A percentile compares a stretch with the other conserved stretches of the same genome.
phyloP scores from a whole-genome alignment of 2,797 vertebrate species.

The Orientallactaga sibirica region DNA sequence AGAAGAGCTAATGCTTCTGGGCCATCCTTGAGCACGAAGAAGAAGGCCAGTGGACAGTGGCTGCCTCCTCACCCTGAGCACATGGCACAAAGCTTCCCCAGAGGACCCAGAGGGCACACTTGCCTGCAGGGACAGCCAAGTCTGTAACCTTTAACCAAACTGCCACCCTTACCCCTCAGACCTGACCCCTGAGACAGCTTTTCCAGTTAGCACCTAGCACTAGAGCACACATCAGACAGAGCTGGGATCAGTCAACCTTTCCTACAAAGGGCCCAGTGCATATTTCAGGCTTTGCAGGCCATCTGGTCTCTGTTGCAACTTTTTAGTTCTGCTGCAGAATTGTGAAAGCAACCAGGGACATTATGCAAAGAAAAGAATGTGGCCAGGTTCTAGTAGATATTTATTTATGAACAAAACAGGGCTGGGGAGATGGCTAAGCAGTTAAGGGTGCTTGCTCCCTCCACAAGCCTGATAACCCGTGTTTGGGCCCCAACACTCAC shows the following conservation, averaged over 20 bases:
- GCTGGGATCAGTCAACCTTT: background rate
- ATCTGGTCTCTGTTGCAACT: background rate
- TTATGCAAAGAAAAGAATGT: constrained; percentile 8
- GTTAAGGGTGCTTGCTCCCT: no score
- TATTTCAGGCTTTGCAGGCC: constrained; percentile 44
- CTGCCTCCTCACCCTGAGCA: background rate
- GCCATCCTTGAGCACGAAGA: background rate
- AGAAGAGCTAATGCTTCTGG: background rate
- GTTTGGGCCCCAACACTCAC: no score
- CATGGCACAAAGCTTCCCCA: background rate
- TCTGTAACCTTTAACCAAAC: background rate
- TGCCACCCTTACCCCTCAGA: background rate
- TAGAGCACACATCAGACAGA: background rate
- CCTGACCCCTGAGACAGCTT: background rate
- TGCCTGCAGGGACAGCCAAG: background rate
- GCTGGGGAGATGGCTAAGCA: no score
- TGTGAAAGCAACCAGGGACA: background rate
- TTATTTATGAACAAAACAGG: no score
- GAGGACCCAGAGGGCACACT: background rate
- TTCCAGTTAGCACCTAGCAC: constrained; percentile 9
- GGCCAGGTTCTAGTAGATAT: constrained; percentile 9
- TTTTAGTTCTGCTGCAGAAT: constrained; percentile 1
- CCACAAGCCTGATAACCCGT: no score
- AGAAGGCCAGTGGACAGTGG: background rate
- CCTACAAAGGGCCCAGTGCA: background rate